Evolutionary conservation across 2,797 vertebrate species (phyloP).

Genomic region (Enteromius thamalakanensis): DNA sequence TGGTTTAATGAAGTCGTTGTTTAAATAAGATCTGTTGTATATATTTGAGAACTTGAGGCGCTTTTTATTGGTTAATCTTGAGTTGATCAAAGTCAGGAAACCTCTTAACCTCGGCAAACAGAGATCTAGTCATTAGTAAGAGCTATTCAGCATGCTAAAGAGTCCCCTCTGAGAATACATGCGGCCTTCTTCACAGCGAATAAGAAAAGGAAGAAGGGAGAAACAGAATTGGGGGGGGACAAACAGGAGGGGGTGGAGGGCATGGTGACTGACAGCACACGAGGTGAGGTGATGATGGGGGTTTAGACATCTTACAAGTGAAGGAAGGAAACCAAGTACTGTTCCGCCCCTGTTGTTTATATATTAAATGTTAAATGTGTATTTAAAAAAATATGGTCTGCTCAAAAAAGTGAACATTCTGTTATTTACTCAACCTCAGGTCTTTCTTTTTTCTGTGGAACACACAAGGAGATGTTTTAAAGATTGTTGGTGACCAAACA

Average conservation of each 20-base stretch:
- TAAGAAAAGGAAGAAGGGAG: conserved; percentile 52
- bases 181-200: conserved; percentile 42
- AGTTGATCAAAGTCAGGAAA: conserved; percentile 27
- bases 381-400: neutral
- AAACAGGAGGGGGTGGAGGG: conserved; percentile 42
- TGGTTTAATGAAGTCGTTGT: neutral
- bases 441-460: neutral
- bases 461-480: neutral
- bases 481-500: neutral
- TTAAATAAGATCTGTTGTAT: neutral
- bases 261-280: conserved; percentile 51
- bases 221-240: conserved; percentile 1
- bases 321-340: neutral
- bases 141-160: conserved; percentile 5
- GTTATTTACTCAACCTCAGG: neutral
- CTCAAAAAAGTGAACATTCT: neutral
- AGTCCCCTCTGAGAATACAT: conserved; percentile 28
- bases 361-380: neutral
- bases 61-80: neutral
- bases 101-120: conserved; percentile 11
- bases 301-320: conserved; percentile 11
- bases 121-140: conserved; percentile 18
- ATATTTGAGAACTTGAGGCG: neutral
- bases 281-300: conserved; percentile 34
- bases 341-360: neutral